Percentiles rank a stretch among this genome's conserved stretches.
phyloP scores from a whole-genome alignment of 2,113 vertebrate species.

The Ciconia stormi region DNA sequence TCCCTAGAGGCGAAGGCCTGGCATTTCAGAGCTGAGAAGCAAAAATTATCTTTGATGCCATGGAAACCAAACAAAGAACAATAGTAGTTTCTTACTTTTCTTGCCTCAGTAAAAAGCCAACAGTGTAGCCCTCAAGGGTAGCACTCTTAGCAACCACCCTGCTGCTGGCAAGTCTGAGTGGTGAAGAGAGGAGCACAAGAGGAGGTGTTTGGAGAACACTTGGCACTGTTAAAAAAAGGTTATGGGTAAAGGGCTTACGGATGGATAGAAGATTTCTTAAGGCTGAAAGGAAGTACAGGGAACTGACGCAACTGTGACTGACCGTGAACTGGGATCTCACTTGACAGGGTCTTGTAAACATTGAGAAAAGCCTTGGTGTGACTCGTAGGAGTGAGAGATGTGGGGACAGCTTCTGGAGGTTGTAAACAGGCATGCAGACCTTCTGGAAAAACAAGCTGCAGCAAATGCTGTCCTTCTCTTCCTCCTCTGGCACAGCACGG shows the following conservation, averaged over 20 bases:
- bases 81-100: background rate
- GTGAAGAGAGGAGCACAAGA: background rate
- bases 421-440: background rate
- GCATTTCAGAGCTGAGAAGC: background rate
- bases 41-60: background rate
- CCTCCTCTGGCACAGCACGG: background rate
- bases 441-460: background rate
- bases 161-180: background rate
- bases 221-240: background rate
- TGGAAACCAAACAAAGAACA: constrained; percentile 31
- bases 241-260: background rate
- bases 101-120: background rate
- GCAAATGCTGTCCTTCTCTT: background rate
- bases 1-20: background rate
- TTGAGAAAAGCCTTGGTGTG: background rate
- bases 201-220: background rate
- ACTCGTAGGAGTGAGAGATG: background rate
- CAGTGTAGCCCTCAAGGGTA: background rate
- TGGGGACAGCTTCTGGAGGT: background rate
- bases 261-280: background rate
- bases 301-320: background rate
- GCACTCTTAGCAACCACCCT: background rate
- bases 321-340: background rate
- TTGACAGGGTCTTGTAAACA: background rate
- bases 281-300: background rate